Evolutionary conservation across 2,113 vertebrate species (phyloP), one percentile per base, ranked within the genome.

Genomic region (Damaliscus lunatus): DNA sequence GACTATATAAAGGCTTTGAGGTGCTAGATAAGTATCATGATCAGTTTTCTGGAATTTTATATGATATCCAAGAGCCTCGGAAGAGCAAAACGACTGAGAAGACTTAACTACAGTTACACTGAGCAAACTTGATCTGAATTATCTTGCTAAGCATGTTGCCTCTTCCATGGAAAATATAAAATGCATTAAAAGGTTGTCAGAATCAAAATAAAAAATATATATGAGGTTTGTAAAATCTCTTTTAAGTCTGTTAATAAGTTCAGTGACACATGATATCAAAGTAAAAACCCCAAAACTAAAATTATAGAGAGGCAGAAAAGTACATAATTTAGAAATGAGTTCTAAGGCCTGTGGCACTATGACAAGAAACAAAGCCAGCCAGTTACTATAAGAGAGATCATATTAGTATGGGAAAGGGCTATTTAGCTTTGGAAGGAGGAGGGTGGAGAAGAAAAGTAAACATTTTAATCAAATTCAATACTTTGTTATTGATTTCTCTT

Each of bases 381-480:
- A 98, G 90, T 74, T 98, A 93, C 86, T 95, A 50, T 88, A 88
- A 88, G 88, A 96, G 97, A 96, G 85, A 97, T 96, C 82, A 91
- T 81, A 98, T 98, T 94, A 98, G 97, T 94, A 98, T 92, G 95
- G 95, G 83, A 94, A 95, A 98, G 94, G 93, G 97, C 98, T 97
- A 98, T 98, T 98, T 98, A 98, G 98, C 94, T 98, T 95, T 77
- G 94, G 59, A 71, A 95, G 87, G 64, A 83, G 90, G 86, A 94
- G 78, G 87, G 88, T 96, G 3, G 64, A 93, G 62, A 88, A 95
- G 17, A 97, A 98, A 96, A 97, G 85, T 96, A 98, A 98, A 98
- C 87, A 97, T 98, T 99, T 98, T 99, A 99, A 99, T 99, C 98
- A 98, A 99, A 98, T 98, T 96, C 86, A 98, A 98, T 99, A 99